Base-by-base conservation (phyloP, 1,140 invertebrate genomes). In the Drosophila novamexicana region DNA sequence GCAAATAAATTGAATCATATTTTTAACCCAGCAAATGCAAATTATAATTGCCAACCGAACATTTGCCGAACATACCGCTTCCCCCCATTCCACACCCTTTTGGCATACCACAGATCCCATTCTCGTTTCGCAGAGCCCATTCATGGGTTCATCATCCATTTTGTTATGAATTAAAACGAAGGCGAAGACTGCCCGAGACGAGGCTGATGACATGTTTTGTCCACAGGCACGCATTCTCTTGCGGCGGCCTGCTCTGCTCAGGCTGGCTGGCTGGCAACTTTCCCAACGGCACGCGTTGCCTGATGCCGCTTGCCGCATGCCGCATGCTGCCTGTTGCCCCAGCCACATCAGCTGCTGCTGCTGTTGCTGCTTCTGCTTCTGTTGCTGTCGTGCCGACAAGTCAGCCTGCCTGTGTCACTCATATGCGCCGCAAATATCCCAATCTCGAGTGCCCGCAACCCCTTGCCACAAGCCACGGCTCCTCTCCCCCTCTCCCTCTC, bases 201-300 rank as follows among this genome's bases (percentile, higher is more conserved):
- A 84, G 84, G 80, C 84, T 88, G 84, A 68, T 88, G 84, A 88
- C 84, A 88, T 88, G 84, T 88, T 88, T 84, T 88, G 84, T 88
- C 84, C 84, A 88, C 84, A 88, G 80, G 84, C 84, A 89, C 84
- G 84, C 84, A 88, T 89, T 84, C 80, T 83, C 85, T 78, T 89
- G 83, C 77, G 83, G 83, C 83, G 36, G 42, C 40, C 79, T 18
- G 77, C 49, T 62, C 58, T 65, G 54, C 54, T 67, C 32, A 54
- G 54, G 22, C 29, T 59, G n/a, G 16, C 47, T 68, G 78, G 75
- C 65, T 88, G 83, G 83, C 83, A 86, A 88, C 49, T 86, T 86
- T 86, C 83, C 83, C 84, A 86, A 86, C 83, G 83, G 83, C 83
- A 86, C 83, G 83, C 83, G 83, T 53, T 82, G 59, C 63, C 78